A percentile compares a stretch with the other conserved stretches of the same genome.
These are phyloP conservation scores for Drosophila tanythrix DNA, from an alignment of 2,888 invertebrate genomes.

Conservation along the genomic window DNA sequence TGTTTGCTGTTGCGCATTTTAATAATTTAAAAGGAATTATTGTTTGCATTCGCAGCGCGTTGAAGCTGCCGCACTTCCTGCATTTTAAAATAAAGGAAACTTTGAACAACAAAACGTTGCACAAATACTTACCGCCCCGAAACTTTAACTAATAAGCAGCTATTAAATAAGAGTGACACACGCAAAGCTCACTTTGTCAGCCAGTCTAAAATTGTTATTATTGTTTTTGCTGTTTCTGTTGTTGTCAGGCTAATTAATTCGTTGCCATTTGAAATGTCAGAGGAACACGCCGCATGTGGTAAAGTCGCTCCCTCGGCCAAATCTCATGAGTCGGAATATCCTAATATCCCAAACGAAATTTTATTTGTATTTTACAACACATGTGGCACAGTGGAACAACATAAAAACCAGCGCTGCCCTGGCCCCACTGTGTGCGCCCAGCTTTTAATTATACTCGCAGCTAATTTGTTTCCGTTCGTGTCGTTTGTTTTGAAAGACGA, in stretches of 20 bases:
- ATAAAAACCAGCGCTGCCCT: not conserved
- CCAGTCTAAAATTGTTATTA: conserved; percentile 11
- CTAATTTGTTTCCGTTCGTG: conserved; percentile 42
- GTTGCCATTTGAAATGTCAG: conserved; percentile 28
- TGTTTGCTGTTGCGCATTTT: conserved; percentile 46
- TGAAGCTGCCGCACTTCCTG: conserved; percentile 33
- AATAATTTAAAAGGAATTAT: conserved; percentile 37
- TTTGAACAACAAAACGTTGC: conserved; percentile 26
- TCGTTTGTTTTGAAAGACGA: conserved; percentile 43
- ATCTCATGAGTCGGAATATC: conserved; percentile 2
- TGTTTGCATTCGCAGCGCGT: conserved; percentile 43
- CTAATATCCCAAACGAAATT: conserved; percentile 1
- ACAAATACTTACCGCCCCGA: conserved; percentile 18
- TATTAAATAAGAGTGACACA: conserved; percentile 26
- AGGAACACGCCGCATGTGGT: conserved; percentile 36
- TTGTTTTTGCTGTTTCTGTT: conserved; percentile 5
- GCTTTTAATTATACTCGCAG: conserved; percentile 45
- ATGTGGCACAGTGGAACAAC: conserved; percentile 2
- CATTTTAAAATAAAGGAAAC: conserved; percentile 19
- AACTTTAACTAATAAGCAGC: conserved; percentile 17
- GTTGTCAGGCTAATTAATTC: conserved; percentile 37
- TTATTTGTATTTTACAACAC: conserved; percentile 5
- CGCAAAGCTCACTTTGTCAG: conserved; percentile 23
- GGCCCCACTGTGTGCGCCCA: conserved; percentile 19
- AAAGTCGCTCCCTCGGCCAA: not conserved